Evolutionary conservation across 2,888 invertebrate species (phyloP).

Genomic region (Drosophila longiperda): DNA sequence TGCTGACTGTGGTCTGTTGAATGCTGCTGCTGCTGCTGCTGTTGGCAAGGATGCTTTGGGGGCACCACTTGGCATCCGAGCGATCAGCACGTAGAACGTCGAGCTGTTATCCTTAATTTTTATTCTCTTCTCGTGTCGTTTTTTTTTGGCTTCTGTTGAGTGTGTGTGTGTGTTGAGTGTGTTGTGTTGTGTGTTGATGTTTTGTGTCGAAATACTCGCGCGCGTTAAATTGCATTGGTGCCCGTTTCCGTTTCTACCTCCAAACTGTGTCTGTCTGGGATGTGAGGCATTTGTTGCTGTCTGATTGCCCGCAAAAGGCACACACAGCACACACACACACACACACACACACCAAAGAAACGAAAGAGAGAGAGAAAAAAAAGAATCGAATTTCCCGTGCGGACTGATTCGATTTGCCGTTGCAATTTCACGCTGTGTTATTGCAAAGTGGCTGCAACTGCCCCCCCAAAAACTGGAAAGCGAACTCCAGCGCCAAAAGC

Average conservation of each 20-base stretch:
- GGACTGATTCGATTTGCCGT: slow-evolving; percentile 85
- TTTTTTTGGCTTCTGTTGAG: neutral
- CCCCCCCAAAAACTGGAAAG: slow-evolving; percentile 33
- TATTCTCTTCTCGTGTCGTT: neutral
- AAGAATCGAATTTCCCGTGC: slow-evolving; percentile 84
- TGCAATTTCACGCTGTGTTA: slow-evolving; percentile 85
- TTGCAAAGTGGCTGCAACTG: slow-evolving; percentile 82
- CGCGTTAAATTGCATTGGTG: slow-evolving; percentile 62
- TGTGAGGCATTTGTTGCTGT: slow-evolving; percentile 72
- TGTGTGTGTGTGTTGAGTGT: slow-evolving; percentile 10
- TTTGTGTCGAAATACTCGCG: slow-evolving; percentile 51
- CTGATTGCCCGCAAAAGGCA: slow-evolving; percentile 79
- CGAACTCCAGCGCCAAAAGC: slow-evolving; percentile 31
- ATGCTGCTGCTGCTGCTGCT: slow-evolving; percentile 13
- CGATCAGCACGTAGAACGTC: slow-evolving; percentile 38
- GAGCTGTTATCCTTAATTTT: slow-evolving; percentile 35
- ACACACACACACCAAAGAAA: slow-evolving; percentile 10
- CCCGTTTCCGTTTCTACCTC: slow-evolving; percentile 19
- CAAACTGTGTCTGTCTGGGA: slow-evolving; percentile 24
- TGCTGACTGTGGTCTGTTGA: slow-evolving; percentile 21
- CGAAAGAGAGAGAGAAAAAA: slow-evolving; percentile 15
- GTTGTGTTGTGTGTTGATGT: slow-evolving; percentile 5
- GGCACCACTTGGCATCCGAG: slow-evolving; percentile 46
- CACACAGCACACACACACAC: slow-evolving; percentile 20
- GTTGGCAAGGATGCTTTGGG: slow-evolving; percentile 26